Evolutionary conservation across 1,140 invertebrate species (phyloP).

Genomic region (Hyles euphorbiae): DNA sequence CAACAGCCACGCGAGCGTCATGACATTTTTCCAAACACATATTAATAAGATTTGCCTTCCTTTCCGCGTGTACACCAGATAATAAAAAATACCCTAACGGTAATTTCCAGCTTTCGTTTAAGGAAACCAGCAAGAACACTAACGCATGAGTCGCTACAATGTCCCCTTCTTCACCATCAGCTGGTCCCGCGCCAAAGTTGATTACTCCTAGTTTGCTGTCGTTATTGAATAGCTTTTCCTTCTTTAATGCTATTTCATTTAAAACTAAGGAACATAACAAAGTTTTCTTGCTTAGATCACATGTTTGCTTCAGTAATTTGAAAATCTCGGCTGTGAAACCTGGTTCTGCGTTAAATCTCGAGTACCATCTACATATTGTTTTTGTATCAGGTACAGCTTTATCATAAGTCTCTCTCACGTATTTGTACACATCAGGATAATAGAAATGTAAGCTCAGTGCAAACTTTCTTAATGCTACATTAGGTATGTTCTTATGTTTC

Average conservation of each 20-base stretch:
- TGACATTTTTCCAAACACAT: no score
- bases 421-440: conserved; percentile 21
- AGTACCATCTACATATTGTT: conserved; percentile 13
- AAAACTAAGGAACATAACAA: conserved; percentile 9
- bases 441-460: conserved; percentile 11
- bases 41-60: not conserved
- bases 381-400: conserved; percentile 12
- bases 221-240: conserved; percentile 8
- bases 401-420: conserved; percentile 8
- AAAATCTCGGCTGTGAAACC: conserved; percentile 18
- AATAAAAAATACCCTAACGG: conserved; percentile 5
- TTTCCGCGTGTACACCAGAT: not conserved
- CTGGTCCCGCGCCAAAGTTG: conserved; percentile 10
- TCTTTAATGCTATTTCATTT: conserved; percentile 14
- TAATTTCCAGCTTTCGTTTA: conserved; percentile 16
- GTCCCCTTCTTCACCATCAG: conserved; percentile 3
- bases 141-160: conserved; percentile 13
- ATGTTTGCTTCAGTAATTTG: conserved; percentile 10
- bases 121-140: conserved; percentile 14
- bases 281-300: conserved; percentile 7
- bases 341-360: conserved; percentile 12
- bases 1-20: no score
- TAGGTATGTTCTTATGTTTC: no score
- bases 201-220: conserved; percentile 1
- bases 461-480: no score